Evolutionary conservation across 2,113 vertebrate genomes (phyloP).

Genomic region (Tyto alba): DNA sequence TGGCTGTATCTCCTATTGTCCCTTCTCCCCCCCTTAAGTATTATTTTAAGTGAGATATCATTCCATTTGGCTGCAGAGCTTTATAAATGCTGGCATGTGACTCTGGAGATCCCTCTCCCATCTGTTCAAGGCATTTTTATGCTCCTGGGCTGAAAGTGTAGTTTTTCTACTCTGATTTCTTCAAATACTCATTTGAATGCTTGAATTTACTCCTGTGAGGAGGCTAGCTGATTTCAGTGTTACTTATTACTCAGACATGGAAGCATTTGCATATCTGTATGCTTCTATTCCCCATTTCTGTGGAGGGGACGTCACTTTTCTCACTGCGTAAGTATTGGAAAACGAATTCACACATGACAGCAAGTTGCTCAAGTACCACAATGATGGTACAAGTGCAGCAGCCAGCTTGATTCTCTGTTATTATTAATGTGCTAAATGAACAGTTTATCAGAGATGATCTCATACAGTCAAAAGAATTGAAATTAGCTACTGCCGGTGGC

Average conservation of each 20-base stretch:
- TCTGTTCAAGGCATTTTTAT: background rate
- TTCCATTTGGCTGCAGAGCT: background rate
- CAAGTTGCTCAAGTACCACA: background rate
- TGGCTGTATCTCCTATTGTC: background rate
- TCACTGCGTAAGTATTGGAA: background rate
- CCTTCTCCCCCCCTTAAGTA: background rate
- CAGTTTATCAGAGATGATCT: background rate
- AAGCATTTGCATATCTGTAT: accelerated
- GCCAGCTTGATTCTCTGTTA: background rate
- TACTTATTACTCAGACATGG: background rate
- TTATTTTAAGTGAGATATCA: background rate
- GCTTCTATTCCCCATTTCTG: background rate
- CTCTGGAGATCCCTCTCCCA: background rate
- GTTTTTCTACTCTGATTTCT: background rate
- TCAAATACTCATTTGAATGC: background rate
- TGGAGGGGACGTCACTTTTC: background rate
- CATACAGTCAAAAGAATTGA: background rate
- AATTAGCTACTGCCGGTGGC: background rate
- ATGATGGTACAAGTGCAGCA: background rate
- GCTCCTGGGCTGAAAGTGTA: background rate
- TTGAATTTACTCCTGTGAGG: background rate
- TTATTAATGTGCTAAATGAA: background rate
- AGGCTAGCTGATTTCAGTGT: background rate
- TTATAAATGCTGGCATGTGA: background rate
- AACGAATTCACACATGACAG: background rate